phyloP scores from a whole-genome alignment of 2,888 invertebrate genomes.

The Tipula helvola region DNA sequence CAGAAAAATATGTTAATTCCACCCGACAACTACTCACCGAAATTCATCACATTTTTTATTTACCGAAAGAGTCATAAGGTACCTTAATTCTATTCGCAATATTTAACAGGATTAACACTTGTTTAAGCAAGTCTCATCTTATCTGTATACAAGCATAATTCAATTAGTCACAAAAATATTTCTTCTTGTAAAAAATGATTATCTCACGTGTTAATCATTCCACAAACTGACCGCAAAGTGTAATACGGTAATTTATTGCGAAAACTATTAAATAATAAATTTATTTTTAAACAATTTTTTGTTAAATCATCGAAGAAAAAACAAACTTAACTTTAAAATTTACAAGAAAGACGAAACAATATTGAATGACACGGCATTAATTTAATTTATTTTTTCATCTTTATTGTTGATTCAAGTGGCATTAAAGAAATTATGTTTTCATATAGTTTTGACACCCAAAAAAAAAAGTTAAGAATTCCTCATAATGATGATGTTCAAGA shows the following conservation, averaged over 20 bases:
- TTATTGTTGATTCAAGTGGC: background rate
- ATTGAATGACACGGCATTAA: background rate
- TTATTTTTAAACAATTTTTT: background rate
- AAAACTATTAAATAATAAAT: background rate
- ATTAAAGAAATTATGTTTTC: conserved; percentile 4
- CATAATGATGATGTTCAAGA: background rate
- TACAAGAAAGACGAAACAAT: background rate
- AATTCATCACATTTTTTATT: too few relatives aligned
- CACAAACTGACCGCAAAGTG: background rate
- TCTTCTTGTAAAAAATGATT: background rate
- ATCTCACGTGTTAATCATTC: background rate
- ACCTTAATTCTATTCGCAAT: background rate
- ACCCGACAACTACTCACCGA: too few relatives aligned
- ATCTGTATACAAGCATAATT: background rate
- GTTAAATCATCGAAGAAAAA: background rate
- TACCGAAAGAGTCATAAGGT: too few relatives aligned
- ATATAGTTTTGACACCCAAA: conserved; percentile 4
- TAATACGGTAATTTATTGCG: background rate
- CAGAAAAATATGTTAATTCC: too few relatives aligned
- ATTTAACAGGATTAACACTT: background rate
- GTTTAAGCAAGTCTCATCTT: background rate
- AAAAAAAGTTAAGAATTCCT: background rate
- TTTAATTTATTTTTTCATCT: background rate
- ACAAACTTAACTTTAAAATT: background rate
- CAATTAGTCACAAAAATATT: background rate